A percentile compares a stretch with the other conserved stretches of the same genome.
These are phyloP conservation scores for Dipodomys ordii DNA, from an alignment of 2,113 vertebrate species.

Conservation along the genomic window DNA sequence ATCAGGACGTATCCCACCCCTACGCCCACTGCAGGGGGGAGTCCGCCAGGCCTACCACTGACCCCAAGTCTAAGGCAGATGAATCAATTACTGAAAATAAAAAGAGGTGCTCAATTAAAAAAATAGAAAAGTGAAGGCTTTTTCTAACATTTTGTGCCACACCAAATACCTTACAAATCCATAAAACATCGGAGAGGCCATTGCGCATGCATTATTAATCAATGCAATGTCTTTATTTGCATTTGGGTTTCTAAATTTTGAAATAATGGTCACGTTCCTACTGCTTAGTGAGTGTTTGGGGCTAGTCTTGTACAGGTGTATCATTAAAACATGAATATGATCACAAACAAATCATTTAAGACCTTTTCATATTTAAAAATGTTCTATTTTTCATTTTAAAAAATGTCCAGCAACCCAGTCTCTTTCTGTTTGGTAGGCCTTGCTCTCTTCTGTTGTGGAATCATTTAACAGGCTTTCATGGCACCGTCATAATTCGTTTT, in stretches of 20 bases:
- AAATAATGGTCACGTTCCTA: background rate
- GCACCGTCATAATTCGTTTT: slow-evolving; percentile 37
- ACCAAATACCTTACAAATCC: background rate
- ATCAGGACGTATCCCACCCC: background rate
- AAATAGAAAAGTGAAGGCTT: background rate
- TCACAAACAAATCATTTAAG: slow-evolving; percentile 39
- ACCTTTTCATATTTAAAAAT: background rate
- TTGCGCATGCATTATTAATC: slow-evolving; percentile 21
- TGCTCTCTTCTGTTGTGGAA: background rate
- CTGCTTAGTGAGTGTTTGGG: background rate
- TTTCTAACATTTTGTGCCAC: background rate
- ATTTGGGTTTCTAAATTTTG: slow-evolving; percentile 48
- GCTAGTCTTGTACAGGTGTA: background rate
- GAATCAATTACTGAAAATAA: background rate
- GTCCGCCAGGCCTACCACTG: no score
- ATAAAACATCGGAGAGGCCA: background rate
- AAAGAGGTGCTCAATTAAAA: background rate
- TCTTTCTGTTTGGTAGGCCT: background rate
- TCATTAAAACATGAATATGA: background rate
- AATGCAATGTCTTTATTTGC: slow-evolving; percentile 12
- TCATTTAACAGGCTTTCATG: background rate
- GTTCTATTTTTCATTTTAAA: background rate
- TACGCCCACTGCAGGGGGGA: background rate
- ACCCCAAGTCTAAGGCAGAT: background rate
- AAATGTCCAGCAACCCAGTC: background rate